A percentile compares a stretch with the other conserved stretches of the same genome.
Conservation (phyloP, 2,888 invertebrate species). For the Eristalis arbustorum region DNA sequence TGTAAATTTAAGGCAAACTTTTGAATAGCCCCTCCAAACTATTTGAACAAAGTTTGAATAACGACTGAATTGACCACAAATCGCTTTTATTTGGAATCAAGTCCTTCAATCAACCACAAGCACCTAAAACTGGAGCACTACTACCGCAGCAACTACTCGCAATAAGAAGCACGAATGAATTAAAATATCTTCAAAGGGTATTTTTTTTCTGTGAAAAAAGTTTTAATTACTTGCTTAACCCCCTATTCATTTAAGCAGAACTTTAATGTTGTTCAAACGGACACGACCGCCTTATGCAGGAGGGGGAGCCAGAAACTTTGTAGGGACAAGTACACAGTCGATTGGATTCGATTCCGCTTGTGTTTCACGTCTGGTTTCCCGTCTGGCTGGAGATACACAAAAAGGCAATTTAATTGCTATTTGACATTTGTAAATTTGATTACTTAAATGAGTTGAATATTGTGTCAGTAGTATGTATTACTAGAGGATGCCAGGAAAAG, state of each 20-base stretch:
- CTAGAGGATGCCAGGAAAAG: no score
- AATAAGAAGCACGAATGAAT: not conserved
- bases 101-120: slow-evolving; percentile 54
- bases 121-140: slow-evolving; percentile 31
- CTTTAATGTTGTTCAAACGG: not conserved
- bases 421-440: not conserved
- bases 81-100: slow-evolving; percentile 61
- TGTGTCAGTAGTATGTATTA: no score
- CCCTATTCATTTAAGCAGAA: not conserved
- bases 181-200: not conserved
- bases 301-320: not conserved
- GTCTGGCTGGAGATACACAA: not conserved
- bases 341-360: not conserved
- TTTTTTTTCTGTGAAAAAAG: not conserved
- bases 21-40: not conserved
- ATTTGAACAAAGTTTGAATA: slow-evolving; percentile 25
- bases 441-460: no score
- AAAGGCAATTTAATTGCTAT: not conserved
- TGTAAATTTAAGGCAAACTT: not conserved
- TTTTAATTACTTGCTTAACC: not conserved
- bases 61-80: slow-evolving; percentile 64
- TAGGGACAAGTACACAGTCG: not conserved
- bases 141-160: slow-evolving; percentile 22
- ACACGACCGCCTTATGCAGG: not conserved
- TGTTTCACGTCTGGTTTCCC: not conserved